Base-by-base conservation (phyloP, 2,797 vertebrate genomes). In the Lithobates pipiens region DNA sequence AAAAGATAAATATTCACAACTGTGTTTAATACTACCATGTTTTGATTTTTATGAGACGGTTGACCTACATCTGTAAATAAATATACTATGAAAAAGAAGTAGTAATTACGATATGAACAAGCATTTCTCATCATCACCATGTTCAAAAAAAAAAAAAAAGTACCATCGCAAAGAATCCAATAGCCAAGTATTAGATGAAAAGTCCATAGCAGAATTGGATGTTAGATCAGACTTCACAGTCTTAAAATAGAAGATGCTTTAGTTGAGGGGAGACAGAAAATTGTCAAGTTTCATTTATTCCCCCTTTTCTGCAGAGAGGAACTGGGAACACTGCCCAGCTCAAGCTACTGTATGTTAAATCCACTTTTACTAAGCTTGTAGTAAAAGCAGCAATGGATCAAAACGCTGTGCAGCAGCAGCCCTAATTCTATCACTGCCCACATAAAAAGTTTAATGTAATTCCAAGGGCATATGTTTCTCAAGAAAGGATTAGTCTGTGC, bases 391-490 rank as follows among this genome's bases (percentile, higher is more conserved):
- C 85, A 78, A 86, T 86, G 85, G 85, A 86, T 86, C 85, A 86
- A 86, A 83, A 71, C 57, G 57, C 73, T 73, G 75, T 39, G 57
- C 36, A 73, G 75, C 42, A 69, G 85, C 85, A 46, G 75, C 80
- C 69, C 57, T 81, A 82, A 83, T 86, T 82, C 75, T 77, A 77
- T 86, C 85, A 82, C 80, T 86, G 80, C 85, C 84, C 85, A 77
- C 85, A 86, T 86, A 74, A 86, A 86, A 83, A 83, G 80, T 86
- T 82, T 86, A 86, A 86, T 86, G 80, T 82, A 82, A 86, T 82
- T 82, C 85, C 85, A 86, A 86, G 85, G 85, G 79, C 75, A 82
- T 82, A 83, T 77, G 85, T 68, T 86, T 78, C 85, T 86, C 80
- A 86, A 82, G 50, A 83, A 86, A 83, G 80, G 21, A 86, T 86